Percentiles rank a stretch among this genome's conserved stretches.
phyloP scores from a whole-genome alignment of 1,140 invertebrate genomes.

The Zaprionus capensis region DNA sequence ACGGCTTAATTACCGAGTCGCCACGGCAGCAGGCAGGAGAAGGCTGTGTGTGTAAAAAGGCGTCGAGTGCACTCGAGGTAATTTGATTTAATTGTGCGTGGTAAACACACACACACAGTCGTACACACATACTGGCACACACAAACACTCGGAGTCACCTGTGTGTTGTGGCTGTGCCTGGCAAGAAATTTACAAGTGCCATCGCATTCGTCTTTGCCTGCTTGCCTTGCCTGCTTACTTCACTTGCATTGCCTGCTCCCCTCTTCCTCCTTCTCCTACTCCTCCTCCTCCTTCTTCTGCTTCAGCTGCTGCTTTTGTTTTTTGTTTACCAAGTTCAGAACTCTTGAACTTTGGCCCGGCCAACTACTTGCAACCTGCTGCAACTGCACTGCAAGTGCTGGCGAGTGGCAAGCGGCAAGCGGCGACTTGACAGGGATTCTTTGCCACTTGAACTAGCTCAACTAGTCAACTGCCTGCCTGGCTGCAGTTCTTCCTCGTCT shows the following conservation, averaged over 20 bases:
- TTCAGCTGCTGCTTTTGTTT: neutral
- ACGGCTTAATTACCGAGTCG: conserved; percentile 68
- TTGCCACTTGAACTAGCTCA: conserved; percentile 35
- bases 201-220: conserved; percentile 14
- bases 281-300: neutral
- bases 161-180: neutral
- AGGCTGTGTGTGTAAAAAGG: conserved; percentile 53
- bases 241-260: neutral
- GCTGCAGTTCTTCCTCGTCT: conserved; percentile 6
- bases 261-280: neutral
- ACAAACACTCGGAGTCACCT: conserved; percentile 16
- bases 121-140: conserved; percentile 36
- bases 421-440: conserved; percentile 15
- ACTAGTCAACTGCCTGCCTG: conserved; percentile 27
- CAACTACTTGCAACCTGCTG: conserved; percentile 40
- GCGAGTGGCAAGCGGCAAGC: conserved; percentile 25
- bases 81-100: conserved; percentile 83
- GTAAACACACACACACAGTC: conserved; percentile 43
- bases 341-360: conserved; percentile 51
- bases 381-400: conserved; percentile 19
- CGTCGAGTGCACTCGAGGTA: conserved; percentile 77
- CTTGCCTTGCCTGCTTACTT: conserved; percentile 6
- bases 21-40: neutral
- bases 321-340: conserved; percentile 51
- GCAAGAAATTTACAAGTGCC: conserved; percentile 74